Evolutionary conservation across 2,113 vertebrate genomes (phyloP).

Genomic region (Gadus macrocephalus): DNA sequence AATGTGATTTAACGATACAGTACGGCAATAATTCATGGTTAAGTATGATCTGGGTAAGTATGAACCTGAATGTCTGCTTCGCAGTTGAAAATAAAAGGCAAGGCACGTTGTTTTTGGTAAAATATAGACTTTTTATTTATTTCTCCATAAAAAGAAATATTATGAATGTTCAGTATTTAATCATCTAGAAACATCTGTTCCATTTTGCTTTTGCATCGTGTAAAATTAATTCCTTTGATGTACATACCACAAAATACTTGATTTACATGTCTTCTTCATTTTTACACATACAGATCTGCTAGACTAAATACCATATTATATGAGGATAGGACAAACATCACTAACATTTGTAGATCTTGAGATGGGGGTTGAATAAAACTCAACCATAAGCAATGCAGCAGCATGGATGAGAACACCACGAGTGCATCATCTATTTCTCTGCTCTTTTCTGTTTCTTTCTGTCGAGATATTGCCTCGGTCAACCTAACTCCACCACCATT

Average conservation of each 20-base stretch:
- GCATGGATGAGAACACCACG: conserved; percentile 38
- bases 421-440: conserved; percentile 29
- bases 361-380: conserved; percentile 86
- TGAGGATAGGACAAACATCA: conserved; percentile 72
- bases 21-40: too few species aligned
- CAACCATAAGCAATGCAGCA: conserved; percentile 76
- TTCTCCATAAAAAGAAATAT: conserved; percentile 97
- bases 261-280: conserved; percentile 73
- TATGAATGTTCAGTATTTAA: conserved; percentile 93
- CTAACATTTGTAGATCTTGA: conserved; percentile 72
- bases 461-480: conserved; percentile 52
- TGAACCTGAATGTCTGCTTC: too few species aligned
- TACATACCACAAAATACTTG: conserved; percentile 95
- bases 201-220: conserved; percentile 79
- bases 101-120: conserved; percentile 72
- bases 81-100: too few species aligned
- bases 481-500: conserved; percentile 44
- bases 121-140: conserved; percentile 95
- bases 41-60: too few species aligned
- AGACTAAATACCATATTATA: conserved; percentile 81
- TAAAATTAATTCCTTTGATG: conserved; percentile 93
- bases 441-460: background rate
- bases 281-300: conserved; percentile 81
- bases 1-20: too few species aligned
- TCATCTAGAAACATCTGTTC: conserved; percentile 91